Evolutionary conservation across 2,797 vertebrate species (phyloP).

Genomic region (Falco biarmicus): DNA sequence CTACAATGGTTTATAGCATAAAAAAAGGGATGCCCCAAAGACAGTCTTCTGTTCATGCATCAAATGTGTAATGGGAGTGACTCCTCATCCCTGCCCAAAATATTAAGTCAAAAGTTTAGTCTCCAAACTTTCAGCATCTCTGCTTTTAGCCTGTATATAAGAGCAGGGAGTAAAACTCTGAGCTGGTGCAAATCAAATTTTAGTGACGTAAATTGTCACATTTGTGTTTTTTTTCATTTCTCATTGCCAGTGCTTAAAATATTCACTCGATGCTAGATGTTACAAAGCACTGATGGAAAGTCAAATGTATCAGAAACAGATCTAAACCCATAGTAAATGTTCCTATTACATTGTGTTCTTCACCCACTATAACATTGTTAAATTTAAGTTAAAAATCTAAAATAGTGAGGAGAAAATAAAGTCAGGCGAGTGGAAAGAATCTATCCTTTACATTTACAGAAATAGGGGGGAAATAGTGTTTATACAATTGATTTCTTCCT

Average conservation of each 20-base stretch:
- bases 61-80: neutral
- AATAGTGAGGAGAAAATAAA: neutral
- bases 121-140: neutral
- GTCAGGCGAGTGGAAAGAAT: neutral
- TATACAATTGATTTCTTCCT: neutral
- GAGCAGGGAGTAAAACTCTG: neutral
- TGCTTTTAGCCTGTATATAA: neutral
- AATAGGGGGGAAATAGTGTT: neutral
- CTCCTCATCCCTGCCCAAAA: rapidly evolving
- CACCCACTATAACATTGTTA: neutral
- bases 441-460: neutral
- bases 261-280: neutral
- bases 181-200: neutral
- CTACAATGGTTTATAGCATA: neutral
- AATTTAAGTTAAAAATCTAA: neutral
- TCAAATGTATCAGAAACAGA: neutral
- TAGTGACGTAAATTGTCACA: neutral
- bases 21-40: neutral
- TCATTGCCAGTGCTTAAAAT: neutral
- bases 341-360: neutral
- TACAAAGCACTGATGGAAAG: neutral
- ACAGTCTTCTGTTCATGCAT: neutral
- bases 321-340: neutral
- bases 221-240: neutral
- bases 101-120: neutral